phyloP scores from a whole-genome alignment of 1,140 invertebrate genomes.

The Heliothis subflexa region DNA sequence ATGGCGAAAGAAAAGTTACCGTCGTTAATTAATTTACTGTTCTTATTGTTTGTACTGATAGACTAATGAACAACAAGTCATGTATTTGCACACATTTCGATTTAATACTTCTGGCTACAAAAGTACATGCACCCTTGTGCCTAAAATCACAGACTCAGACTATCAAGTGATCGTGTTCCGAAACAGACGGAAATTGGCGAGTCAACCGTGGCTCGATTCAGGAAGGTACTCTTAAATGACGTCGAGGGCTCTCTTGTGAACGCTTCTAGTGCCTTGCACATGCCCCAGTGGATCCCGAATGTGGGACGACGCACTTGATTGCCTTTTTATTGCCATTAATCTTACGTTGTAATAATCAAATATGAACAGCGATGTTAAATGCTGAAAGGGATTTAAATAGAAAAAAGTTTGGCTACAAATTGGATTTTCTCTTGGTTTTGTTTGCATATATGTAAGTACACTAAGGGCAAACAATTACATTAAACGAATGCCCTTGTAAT shows the following conservation, averaged over 20 bases:
- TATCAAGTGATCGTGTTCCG: constrained; percentile 3
- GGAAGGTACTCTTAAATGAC: constrained; percentile 16
- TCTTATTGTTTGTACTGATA: not conserved
- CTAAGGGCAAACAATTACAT: constrained; percentile 18
- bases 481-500: constrained; percentile 13
- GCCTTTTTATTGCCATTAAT: constrained; percentile 9
- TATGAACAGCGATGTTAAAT: too few species aligned
- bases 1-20: not conserved
- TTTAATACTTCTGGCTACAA: not conserved
- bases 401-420: not conserved
- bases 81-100: not conserved
- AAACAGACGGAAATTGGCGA: constrained; percentile 18
- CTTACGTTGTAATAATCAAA: not conserved
- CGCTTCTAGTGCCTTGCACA: constrained; percentile 33
- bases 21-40: constrained; percentile 4
- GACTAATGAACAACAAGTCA: not conserved
- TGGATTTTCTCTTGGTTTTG: not conserved
- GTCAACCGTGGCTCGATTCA: constrained; percentile 1
- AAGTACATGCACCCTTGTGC: too few species aligned
- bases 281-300: constrained; percentile 11
- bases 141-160: not conserved
- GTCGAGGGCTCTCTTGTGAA: constrained; percentile 25
- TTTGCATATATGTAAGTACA: not conserved
- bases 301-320: constrained; percentile 13
- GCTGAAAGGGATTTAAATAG: not conserved